Evolutionary conservation across 1,140 invertebrate genomes (phyloP).

Genomic region (Zaprionus tsacasi): DNA sequence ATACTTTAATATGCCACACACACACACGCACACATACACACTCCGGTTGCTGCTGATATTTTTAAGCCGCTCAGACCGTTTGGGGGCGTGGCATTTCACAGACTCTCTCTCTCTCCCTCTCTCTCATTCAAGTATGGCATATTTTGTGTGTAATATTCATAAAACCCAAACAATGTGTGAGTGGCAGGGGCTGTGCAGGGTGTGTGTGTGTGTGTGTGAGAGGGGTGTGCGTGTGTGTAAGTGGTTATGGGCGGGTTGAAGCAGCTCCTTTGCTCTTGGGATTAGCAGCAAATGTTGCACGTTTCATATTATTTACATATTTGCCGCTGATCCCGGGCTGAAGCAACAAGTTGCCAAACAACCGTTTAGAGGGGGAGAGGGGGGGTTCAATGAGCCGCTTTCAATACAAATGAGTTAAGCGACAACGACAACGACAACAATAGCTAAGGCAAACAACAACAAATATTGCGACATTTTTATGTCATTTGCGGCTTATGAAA

Average conservation of each 20-base stretch:
- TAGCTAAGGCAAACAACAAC: slow-evolving; percentile 15
- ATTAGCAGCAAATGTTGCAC: slow-evolving; percentile 58
- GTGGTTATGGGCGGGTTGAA: slow-evolving; percentile 31
- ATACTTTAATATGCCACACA: slow-evolving; percentile 40
- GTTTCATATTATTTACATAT: slow-evolving; percentile 56
- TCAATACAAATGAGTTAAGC: slow-evolving; percentile 54
- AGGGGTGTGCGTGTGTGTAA: slow-evolving; percentile 15
- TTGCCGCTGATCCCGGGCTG: slow-evolving; percentile 38
- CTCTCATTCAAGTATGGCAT: slow-evolving; percentile 53
- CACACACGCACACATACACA: neutral
- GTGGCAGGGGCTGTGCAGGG: neutral
- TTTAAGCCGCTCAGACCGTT: slow-evolving; percentile 33
- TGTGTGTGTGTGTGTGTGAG: slow-evolving; percentile 16
- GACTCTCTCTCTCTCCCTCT: too few relatives aligned
- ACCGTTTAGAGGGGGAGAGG: slow-evolving; percentile 9
- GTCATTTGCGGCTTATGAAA: slow-evolving; percentile 37
- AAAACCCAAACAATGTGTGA: slow-evolving; percentile 39
- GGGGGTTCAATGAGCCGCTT: slow-evolving; percentile 12
- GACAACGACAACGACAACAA: slow-evolving; percentile 32
- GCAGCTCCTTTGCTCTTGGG: slow-evolving; percentile 23
- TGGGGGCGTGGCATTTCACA: slow-evolving; percentile 38
- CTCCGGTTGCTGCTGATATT: slow-evolving; percentile 13
- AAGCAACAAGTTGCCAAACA: slow-evolving; percentile 51
- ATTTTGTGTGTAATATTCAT: slow-evolving; percentile 58
- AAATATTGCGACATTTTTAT: slow-evolving; percentile 49